Evolutionary conservation across 2,797 vertebrate genomes (phyloP).

Genomic region (Miichthys miiuy): DNA sequence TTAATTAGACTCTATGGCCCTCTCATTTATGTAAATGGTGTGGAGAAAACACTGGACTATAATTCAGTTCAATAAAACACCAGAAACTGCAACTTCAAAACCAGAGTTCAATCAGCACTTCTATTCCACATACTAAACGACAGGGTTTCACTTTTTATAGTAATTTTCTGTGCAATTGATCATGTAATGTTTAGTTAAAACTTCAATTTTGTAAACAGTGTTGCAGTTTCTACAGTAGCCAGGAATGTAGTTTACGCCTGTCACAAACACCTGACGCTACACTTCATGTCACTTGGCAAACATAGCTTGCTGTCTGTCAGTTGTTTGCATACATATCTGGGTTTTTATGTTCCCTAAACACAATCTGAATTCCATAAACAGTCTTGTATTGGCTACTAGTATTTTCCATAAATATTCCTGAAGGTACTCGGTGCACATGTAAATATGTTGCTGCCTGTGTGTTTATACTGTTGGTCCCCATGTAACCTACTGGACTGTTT

Average conservation of each 20-base stretch:
- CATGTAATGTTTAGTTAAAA: background rate
- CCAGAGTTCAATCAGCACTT: background rate
- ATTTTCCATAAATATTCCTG: background rate
- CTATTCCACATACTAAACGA: background rate
- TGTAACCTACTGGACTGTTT: background rate
- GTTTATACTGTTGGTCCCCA: background rate
- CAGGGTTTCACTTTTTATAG: background rate
- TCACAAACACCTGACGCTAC: background rate
- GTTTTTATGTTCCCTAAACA: background rate
- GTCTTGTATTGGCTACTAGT: background rate
- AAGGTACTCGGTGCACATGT: slow-evolving; percentile 17
- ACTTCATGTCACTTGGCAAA: background rate
- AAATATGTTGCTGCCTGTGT: background rate
- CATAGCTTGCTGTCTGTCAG: background rate
- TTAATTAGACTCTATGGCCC: background rate
- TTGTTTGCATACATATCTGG: background rate
- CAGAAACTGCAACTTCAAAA: background rate
- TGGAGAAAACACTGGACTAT: background rate
- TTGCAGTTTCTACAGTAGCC: background rate
- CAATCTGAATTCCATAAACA: background rate
- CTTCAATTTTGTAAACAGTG: slow-evolving; percentile 8
- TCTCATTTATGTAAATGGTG: background rate
- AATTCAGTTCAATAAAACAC: background rate
- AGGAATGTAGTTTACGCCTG: slow-evolving; percentile 3
- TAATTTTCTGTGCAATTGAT: background rate